A percentile compares a stretch with the other conserved stretches of the same genome.
phyloP scores from a whole-genome alignment of 1,140 invertebrate species.

The Coelopa frigida region DNA sequence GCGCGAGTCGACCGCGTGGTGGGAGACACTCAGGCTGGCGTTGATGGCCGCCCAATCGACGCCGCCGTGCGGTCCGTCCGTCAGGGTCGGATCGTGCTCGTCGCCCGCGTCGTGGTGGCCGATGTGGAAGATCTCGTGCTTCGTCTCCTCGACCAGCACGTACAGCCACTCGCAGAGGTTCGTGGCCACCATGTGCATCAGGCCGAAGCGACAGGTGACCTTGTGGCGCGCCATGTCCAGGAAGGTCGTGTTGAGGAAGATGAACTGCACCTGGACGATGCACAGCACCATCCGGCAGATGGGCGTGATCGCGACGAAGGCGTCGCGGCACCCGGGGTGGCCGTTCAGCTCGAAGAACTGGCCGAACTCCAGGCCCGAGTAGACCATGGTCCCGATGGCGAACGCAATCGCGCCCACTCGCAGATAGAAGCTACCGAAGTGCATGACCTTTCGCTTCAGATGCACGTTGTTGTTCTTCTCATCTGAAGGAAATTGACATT shows the following conservation, averaged over 20 bases:
- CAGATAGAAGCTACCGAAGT: constrained; percentile 83
- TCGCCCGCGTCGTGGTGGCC: constrained; percentile 29
- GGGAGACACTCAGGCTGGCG: constrained; percentile 15
- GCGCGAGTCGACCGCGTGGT: constrained; percentile 1
- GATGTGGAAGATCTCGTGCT: constrained; percentile 61
- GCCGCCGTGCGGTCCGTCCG: constrained; percentile 8
- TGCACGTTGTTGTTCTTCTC: constrained; percentile 38
- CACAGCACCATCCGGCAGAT: constrained; percentile 80
- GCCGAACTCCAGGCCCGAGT: constrained; percentile 79
- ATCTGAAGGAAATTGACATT: too few species aligned
- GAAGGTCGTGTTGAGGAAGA: constrained; percentile 51
- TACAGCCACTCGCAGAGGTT: constrained; percentile 90
- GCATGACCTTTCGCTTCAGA: constrained; percentile 41
- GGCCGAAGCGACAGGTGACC: constrained; percentile 78
- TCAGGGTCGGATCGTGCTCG: constrained; percentile 15
- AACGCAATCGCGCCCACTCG: constrained; percentile 83
- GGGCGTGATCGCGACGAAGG: constrained; percentile 68
- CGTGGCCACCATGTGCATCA: constrained; percentile 89
- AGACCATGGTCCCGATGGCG: constrained; percentile 86
- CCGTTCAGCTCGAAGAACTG: constrained; percentile 74
- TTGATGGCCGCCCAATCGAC: constrained; percentile 28
- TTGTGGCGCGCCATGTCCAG: constrained; percentile 82
- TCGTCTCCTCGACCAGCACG: constrained; percentile 74
- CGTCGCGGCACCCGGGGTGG: constrained; percentile 60
- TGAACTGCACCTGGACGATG: constrained; percentile 90